These are phyloP conservation scores for Chamaetylas fuelleborni DNA, from an alignment of 2,113 vertebrate species.

Conservation along the genomic window DNA sequence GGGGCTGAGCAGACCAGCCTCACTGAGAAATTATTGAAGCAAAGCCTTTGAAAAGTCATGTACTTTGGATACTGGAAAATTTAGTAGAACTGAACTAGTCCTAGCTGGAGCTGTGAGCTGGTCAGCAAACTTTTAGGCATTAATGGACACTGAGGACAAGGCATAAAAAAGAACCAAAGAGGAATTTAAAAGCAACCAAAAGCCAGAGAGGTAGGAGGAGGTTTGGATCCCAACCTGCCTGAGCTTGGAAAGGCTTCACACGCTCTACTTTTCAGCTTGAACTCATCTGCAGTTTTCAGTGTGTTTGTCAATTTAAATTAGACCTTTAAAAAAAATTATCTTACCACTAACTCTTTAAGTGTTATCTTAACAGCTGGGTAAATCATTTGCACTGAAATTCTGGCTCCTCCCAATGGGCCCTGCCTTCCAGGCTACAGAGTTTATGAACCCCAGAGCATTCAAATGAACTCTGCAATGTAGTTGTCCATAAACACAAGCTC, in stretches of 20 bases:
- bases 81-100: background rate
- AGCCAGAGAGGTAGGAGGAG: background rate
- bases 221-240: background rate
- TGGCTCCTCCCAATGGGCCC: background rate
- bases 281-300: background rate
- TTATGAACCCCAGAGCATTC: background rate
- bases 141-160: background rate
- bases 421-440: background rate
- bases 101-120: background rate
- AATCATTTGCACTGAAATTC: slow-evolving; percentile 3
- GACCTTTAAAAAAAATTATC: background rate
- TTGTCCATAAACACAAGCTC: background rate
- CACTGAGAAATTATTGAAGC: background rate
- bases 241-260: slow-evolving; percentile 6
- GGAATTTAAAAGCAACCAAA: slow-evolving; percentile 1
- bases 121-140: background rate
- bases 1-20: background rate
- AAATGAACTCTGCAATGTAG: background rate
- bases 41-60: background rate
- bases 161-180: background rate
- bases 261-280: background rate
- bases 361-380: background rate
- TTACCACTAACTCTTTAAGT: background rate
- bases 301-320: background rate
- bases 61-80: background rate